Conservation (phyloP, 1,140 invertebrate species). For the Oncopeltus fasciatus region DNA sequence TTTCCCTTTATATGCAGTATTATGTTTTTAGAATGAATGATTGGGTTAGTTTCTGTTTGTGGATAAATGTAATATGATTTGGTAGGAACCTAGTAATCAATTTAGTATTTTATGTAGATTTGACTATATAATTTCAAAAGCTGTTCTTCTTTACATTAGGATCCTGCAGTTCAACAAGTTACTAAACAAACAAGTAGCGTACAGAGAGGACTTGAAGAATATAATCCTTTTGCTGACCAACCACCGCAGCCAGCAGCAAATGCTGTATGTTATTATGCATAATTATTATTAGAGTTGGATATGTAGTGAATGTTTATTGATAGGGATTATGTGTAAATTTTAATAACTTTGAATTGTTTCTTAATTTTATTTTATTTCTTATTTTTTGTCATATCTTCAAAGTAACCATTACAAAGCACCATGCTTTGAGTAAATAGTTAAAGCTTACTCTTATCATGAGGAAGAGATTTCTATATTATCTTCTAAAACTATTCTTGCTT, state of each 20-base stretch:
- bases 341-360: too few species aligned
- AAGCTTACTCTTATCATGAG: background rate
- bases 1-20: too few species aligned
- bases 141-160: conserved; percentile 44
- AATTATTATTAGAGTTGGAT: too few species aligned
- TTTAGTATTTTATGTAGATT: background rate
- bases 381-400: background rate
- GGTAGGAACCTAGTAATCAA: background rate
- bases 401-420: too few species aligned
- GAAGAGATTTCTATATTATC: background rate
- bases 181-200: conserved; percentile 49
- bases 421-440: too few species aligned
- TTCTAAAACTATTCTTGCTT: background rate
- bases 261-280: conserved; percentile 4
- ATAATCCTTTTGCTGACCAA: conserved; percentile 81
- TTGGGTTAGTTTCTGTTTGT: background rate
- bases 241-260: conserved; percentile 27
- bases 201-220: conserved; percentile 73
- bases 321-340: too few species aligned
- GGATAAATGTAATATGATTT: background rate
- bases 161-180: conserved; percentile 80
- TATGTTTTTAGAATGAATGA: too few species aligned
- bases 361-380: background rate
- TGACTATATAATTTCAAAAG: background rate
- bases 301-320: too few species aligned